Base-by-base conservation (phyloP, 2,888 invertebrate genomes). In the Phaonia tiefii region DNA sequence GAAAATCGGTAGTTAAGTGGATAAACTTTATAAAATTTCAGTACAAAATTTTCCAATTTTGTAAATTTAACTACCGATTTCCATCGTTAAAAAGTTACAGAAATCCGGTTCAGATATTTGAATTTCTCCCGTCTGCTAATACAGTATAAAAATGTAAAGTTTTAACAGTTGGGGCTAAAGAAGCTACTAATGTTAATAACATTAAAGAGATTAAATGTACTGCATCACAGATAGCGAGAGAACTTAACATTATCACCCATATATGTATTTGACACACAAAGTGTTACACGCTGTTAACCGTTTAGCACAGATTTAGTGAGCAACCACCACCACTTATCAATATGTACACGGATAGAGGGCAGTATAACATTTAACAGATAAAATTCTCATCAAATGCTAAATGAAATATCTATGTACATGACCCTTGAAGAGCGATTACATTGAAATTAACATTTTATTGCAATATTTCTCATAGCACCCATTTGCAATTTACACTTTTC, bases 211-310 rank as follows among this genome's bases (percentile, higher is more conserved):
- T n/a, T n/a, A 46, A 46, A 8, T 37, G 46, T n/a, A 31, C 31
- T 5, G 31, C 8, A 8, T 8, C 31, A 31, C 4, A 31, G 31
- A 31, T 5, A 31, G 31, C 3, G 31, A 31, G 31, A 31, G 31
- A 5, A 8, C 8, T 31, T 1, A 11, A 60, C 42, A 44, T 37
- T 13, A 63, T 80, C 58, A 80, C 76, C 80, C 66, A 77, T 42
- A 56, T 77, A n/a, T n/a, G n/a, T n/a, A n/a, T n/a, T n/a, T n/a
- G n/a, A 49, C 46, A 1, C 13, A 60, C 37, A n/a, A 72, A 69
- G 63, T 80, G 39, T 72, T 63, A 69, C 67, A 77, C 71, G 37
- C 74, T 79, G 76, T 83, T 83, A 83, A 84, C 83, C 83, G 83
- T 78, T 81, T 83, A 80, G 81, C 83, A 83, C 67, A 83, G 54